phyloP scores from a whole-genome alignment of 2,888 invertebrate genomes.

The Merodon equestris region DNA sequence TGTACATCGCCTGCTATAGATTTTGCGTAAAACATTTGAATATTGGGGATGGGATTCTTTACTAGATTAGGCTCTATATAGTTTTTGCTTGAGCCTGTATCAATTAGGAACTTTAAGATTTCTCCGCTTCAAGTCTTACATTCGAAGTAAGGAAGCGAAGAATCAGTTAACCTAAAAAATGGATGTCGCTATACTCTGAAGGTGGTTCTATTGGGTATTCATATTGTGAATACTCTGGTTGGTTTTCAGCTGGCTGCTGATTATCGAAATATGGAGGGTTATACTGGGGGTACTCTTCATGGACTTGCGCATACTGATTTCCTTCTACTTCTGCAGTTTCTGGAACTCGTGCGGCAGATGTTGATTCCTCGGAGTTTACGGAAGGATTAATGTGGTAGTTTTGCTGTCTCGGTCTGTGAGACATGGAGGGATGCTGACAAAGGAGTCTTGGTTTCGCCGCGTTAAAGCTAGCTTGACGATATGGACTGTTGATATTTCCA shows the following conservation, averaged over 20 bases:
- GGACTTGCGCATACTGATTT: background rate
- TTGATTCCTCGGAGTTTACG: background rate
- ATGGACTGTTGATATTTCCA: slow-evolving; percentile 1
- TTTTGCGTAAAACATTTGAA: slow-evolving; percentile 45
- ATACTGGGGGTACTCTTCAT: background rate
- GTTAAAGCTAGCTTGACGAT: background rate
- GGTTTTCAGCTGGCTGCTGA: background rate
- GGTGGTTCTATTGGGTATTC: background rate
- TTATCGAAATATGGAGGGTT: too few relatives aligned
- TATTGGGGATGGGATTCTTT: slow-evolving; percentile 37
- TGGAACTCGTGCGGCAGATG: background rate
- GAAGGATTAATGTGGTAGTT: too few relatives aligned
- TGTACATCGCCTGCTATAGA: slow-evolving; percentile 40
- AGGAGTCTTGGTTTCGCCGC: background rate
- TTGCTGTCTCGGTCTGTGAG: too few relatives aligned
- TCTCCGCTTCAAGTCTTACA: slow-evolving; percentile 10
- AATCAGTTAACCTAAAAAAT: slow-evolving; percentile 30
- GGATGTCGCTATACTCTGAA: slow-evolving; percentile 5
- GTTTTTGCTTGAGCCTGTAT: slow-evolving; percentile 27
- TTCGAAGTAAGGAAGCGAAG: slow-evolving; percentile 29
- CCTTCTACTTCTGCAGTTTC: slow-evolving; percentile 2
- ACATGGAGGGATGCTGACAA: too few relatives aligned
- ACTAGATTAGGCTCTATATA: slow-evolving; percentile 20
- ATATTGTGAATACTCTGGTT: background rate
- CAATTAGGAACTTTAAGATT: slow-evolving; percentile 24